Evolutionary conservation across 1,140 invertebrate genomes (phyloP).

Genomic region (Mactra quadrangularis): DNA sequence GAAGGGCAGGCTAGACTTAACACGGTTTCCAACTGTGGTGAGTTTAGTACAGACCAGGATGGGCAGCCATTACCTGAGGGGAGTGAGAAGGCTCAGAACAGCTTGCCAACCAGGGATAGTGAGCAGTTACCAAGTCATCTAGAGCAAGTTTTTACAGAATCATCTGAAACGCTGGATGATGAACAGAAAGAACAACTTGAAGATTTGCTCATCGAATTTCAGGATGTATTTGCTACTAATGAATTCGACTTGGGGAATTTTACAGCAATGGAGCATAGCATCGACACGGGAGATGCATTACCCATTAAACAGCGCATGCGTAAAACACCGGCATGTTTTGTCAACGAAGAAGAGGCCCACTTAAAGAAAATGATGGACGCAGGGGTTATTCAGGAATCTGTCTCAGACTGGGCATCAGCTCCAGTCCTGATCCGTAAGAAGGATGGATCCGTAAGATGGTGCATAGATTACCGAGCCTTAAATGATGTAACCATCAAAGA

Average conservation of each 20-base stretch:
- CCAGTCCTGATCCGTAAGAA: not conserved
- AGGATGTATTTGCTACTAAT: not conserved
- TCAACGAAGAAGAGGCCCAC: constrained; percentile 4
- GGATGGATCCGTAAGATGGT: not conserved
- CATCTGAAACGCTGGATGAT: not conserved
- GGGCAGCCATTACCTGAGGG: not conserved
- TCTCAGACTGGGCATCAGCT: constrained; percentile 4
- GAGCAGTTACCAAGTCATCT: constrained; percentile 6
- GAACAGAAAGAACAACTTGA: not conserved
- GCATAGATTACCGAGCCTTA: no score
- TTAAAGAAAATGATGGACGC: constrained; percentile 15
- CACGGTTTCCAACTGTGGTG: not conserved
- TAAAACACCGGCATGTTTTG: constrained; percentile 17
- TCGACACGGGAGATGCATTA: constrained; percentile 14
- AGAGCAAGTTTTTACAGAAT: not conserved
- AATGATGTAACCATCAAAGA: not conserved
- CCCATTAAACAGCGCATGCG: constrained; percentile 2
- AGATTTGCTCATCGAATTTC: not conserved
- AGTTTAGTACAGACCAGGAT: not conserved
- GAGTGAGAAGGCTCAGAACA: not conserved
- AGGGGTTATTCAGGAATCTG: not conserved
- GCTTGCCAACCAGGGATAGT: not conserved
- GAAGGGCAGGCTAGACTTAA: not conserved
- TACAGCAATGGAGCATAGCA: constrained; percentile 2
- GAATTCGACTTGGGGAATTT: constrained; percentile 9